Evolutionary conservation across 1,140 invertebrate genomes (phyloP), one percentile per base, ranked within the genome.

Genomic region (Sinella curviseta): DNA sequence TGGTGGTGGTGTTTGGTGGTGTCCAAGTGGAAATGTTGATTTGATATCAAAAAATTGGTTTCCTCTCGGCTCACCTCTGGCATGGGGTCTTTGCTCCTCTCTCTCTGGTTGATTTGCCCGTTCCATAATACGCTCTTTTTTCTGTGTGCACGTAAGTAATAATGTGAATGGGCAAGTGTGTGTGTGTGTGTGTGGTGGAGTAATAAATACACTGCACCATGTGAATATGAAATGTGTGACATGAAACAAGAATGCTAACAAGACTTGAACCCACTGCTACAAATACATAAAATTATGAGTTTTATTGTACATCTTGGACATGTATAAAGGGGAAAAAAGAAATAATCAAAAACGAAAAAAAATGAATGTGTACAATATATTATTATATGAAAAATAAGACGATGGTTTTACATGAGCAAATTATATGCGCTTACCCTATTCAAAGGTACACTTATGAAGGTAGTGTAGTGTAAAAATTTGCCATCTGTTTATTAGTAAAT

Each of bases 241-340:
- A 60, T 14, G 55, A 24, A 60, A 24, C n/a, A 60, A 60, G 55
- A 60, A 60, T 60, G 55, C 55, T 60, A 60, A 60, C 55, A 60
- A 60, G 55, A 24, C 55, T 60, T 60, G 55, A 60, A 60, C 55
- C 55, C 55, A 60, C 55, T 60, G 55, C 55, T 60, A 60, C 55
- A 60, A 60, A 60, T 60, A 60, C 55, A 60, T 60, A 60, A 60
- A 60, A 60, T 60, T 60, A 60, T 60, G 55, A 60, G 55, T 60
- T 60, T 60, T 60, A 60, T n/a, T 60, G 55, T 60, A 14, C 55
- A 60, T 60, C 24, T 60, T 60, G 55, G 55, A 60, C 55, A 60
- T 60, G 3, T 26, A 8, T 26, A 60, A 60, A 24, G 55, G 55
- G n/a, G 24, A 24, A 60, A 60, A 3, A 60, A 60, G 8, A 12